phyloP scores from a whole-genome alignment of 2,888 invertebrate genomes.

The Dastarcus helophoroides region DNA sequence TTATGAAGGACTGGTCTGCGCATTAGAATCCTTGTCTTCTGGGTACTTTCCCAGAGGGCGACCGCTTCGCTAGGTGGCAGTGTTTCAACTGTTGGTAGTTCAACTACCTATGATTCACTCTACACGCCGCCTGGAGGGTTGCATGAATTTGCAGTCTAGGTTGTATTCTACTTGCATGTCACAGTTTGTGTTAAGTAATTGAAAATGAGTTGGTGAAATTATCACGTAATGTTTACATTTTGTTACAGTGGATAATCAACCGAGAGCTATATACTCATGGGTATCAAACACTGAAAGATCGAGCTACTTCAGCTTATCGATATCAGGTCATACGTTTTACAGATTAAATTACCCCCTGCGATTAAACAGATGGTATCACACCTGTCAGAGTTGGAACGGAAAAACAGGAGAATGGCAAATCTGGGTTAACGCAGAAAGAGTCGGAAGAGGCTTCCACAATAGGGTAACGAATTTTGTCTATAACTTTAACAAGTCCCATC shows the following conservation, averaged over 20 bases:
- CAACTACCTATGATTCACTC: no score
- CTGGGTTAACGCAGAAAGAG: constrained; percentile 76
- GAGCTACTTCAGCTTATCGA: constrained; percentile 70
- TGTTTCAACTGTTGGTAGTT: no score
- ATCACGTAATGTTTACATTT: constrained; percentile 1
- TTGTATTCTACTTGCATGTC: background rate
- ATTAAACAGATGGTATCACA: constrained; percentile 71
- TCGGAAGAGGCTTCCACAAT: constrained; percentile 77
- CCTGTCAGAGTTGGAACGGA: constrained; percentile 81
- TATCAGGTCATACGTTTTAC: constrained; percentile 74
- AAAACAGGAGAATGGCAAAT: constrained; percentile 84
- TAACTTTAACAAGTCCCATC: no score
- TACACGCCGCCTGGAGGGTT: background rate
- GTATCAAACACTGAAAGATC: constrained; percentile 69
- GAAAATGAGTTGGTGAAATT: no score
- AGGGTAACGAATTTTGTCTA: no score
- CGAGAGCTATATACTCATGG: constrained; percentile 65
- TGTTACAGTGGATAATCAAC: constrained; percentile 56
- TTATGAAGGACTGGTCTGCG: no score
- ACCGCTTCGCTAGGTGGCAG: no score
- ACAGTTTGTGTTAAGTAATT: no score
- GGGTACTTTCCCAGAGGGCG: no score
- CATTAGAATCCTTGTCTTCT: no score
- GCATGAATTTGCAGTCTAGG: background rate
- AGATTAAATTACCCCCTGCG: constrained; percentile 58